Evolutionary conservation across 2,888 invertebrate species (phyloP), one percentile per base, ranked within the genome.

Genomic region (Mimumesa dahlbomi): DNA sequence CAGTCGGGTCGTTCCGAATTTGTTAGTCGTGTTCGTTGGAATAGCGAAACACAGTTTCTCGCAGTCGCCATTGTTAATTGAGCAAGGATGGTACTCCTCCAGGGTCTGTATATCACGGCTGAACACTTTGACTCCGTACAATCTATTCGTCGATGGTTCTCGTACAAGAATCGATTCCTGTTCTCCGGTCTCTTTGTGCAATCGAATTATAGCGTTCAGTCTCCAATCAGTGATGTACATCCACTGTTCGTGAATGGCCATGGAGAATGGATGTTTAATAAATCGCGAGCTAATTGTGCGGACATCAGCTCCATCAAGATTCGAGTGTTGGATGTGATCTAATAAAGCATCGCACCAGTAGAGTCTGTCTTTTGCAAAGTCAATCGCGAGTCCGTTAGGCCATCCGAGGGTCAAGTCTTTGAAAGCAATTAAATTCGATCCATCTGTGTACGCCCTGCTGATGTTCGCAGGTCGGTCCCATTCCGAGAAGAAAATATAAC

Each of bases 181-280:
- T 52, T 95, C 95, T 0, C 98, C 98, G 0, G 95, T 96, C 42
- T 95, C 90, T 88, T 98, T 98, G 86, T 97, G 94, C 73, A 98
- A 91, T 18, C 96, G 92, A 9, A 98, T 94, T 56, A 99, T 98
- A 0, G 98, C 97, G 88, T 98, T 98, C 46, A 98, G 90, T 48
- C 98, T 92, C 97, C 99, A 99, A 89, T 99, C 98, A 0, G 98
- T 98, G 46, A 98, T 97, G 89, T 98, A 99, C 93, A 99, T 95
- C 91, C 95, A 97, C 19, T 97, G 95, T 74, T 93, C 93, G 87
- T 96, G 94, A 66, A 98, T 95, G 0, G 97, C 97, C 43, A 98
- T 96, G 2, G 95, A 97, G 91, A 97, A 97, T 0, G 97, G 97
- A 91, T 96, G 97, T 54, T 95, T 92, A 56, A 96, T 97, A 7